Percentiles rank a stretch among this genome's conserved stretches.
Conservation (phyloP, 2,888 invertebrate species). For the Oxycera nigricornis region DNA sequence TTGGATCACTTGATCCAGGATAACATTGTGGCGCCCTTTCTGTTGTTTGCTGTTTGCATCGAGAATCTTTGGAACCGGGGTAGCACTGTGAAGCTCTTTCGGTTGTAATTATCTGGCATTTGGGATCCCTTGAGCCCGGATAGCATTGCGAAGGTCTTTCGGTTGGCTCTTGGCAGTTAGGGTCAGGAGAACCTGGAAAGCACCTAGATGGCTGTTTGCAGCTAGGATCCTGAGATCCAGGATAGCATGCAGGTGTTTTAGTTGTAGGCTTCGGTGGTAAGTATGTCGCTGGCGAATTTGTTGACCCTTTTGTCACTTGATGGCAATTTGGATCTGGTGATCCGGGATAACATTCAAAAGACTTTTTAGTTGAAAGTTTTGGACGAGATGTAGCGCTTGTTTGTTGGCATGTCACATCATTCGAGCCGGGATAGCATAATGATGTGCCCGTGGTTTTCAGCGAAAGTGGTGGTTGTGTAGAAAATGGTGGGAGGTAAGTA, state of each 20-base stretch:
- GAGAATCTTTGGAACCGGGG: conserved; percentile 58
- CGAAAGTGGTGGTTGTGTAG: no score
- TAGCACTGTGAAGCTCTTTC: conserved; percentile 58
- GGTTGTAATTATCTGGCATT: conserved; percentile 50
- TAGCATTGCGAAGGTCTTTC: conserved; percentile 50
- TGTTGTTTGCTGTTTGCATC: conserved; percentile 49
- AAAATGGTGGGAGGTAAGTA: conserved; percentile 34
- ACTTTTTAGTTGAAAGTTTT: no score
- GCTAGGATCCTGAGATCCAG: conserved; percentile 56
- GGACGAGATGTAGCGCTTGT: no score
- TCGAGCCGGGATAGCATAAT: conserved; percentile 57
- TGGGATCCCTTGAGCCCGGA: conserved; percentile 55
- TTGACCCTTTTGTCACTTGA: conserved; percentile 50
- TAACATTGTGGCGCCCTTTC: conserved; percentile 46
- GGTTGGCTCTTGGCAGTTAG: conserved; percentile 56
- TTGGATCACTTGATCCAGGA: conserved; percentile 54
- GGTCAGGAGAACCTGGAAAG: conserved; percentile 55
- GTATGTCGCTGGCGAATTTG: conserved; percentile 49
- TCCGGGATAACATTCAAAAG: no score
- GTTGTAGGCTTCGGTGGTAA: conserved; percentile 50
- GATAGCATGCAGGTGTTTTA: conserved; percentile 55
- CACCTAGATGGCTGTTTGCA: conserved; percentile 53
- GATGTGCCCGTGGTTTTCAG: no score
- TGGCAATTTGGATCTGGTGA: conserved; percentile 2
- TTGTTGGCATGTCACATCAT: conserved; percentile 57